Evolutionary conservation across 2,113 vertebrate species (phyloP), one percentile per base, ranked within the genome.

Genomic region (Orthonyx spaldingii): DNA sequence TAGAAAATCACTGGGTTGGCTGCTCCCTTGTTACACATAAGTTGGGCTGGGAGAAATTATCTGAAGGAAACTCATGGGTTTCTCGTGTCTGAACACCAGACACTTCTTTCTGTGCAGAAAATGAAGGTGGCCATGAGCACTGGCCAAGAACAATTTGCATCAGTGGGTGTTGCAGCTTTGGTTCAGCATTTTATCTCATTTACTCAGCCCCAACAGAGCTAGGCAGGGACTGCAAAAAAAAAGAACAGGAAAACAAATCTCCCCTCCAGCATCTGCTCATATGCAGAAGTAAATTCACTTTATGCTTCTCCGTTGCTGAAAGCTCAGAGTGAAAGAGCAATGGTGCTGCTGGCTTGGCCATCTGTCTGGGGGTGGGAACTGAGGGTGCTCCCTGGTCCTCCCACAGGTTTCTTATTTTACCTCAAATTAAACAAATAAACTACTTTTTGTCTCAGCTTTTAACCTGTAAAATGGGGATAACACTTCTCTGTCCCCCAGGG

Each of bases 181-280:
- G 28, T 94, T 94, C 84, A 85, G 77, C 77, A 44, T 95, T 97
- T 97, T 96, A 93, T 94, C 95, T 95, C 93, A 78, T 94, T 95
- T 86, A 87, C 53, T 96, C 87, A 95, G 93, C 86, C 56, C 91
- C 93, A 93, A 84, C 76, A 57, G 74, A 89, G 94, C 74, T 46
- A 79, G 77, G 93, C 77, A 94, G 68, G 83, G 76, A 84, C 81
- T 79, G 61, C 61, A 95, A 93, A 91, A 56, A 64, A 84, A 53
- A 65, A 87, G n/a, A n/a, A 84, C 8, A 75, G 77, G 72, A 91
- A 96, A 96, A 97, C 91, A 95, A 91, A 95, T 93, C 84, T 79
- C 41, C 87, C 49, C 87, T 91, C 78, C 89, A 94, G 91, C 93
- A 91, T 93, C 91, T 95, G 95, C 77, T 97, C 84, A 39, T 72